These are phyloP conservation scores for Encarsia formosa DNA, from an alignment of 2,888 invertebrate genomes.

Conservation along the genomic window DNA sequence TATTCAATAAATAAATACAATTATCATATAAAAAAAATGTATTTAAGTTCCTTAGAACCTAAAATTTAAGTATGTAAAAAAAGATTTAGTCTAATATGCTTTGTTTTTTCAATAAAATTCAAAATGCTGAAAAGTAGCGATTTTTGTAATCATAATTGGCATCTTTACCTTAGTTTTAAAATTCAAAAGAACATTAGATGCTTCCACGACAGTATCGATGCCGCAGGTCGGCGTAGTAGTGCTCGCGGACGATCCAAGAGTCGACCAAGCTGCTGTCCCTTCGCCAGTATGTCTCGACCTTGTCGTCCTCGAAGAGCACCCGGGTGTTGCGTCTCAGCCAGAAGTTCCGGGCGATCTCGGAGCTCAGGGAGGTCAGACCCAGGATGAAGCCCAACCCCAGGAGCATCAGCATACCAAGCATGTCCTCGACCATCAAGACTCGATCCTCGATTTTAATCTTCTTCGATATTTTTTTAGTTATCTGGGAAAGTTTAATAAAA, in stretches of 20 bases:
- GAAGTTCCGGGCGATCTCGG: not conserved
- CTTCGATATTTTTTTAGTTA: constrained; percentile 47
- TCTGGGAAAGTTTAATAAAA: constrained; percentile 47
- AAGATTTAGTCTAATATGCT: no score
- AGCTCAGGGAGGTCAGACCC: constrained; percentile 43
- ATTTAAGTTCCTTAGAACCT: no score
- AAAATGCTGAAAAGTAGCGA: no score
- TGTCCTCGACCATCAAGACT: constrained; percentile 72
- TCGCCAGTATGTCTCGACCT: not conserved
- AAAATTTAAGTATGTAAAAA: no score
- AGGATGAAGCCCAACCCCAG: constrained; percentile 67
- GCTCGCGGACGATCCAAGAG: constrained; percentile 3
- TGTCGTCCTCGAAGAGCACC: not conserved
- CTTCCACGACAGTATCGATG: constrained; percentile 1
- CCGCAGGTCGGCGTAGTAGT: not conserved
- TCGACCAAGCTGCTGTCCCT: not conserved
- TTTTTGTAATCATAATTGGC: no score
- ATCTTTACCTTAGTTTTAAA: no score
- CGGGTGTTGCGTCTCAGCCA: not conserved
- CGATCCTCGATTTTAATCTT: constrained; percentile 60
- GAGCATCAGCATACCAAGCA: constrained; percentile 77
- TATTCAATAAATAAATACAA: no score
- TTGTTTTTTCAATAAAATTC: no score
- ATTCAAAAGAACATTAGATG: no score
- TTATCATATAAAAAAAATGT: no score